Conservation (phyloP, 37 sponge, comb jelly and placozoan species). For the Chondrosia reniformis region DNA sequence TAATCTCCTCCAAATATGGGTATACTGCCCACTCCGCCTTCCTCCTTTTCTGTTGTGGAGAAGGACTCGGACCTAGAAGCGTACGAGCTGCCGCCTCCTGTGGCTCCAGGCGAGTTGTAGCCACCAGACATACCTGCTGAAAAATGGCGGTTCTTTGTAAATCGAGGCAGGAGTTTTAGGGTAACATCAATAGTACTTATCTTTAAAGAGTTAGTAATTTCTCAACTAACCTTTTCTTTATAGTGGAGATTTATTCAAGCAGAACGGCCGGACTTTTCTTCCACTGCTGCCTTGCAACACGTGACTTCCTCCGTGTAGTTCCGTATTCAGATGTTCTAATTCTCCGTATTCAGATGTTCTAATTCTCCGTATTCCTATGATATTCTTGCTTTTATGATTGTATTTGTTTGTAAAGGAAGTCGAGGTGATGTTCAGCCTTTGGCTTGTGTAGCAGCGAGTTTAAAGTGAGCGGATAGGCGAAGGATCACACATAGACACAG, state of each 20-base stretch:
- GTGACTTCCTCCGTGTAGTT: too few relatives aligned
- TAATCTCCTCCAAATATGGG: conserved; percentile 69
- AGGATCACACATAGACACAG: background rate
- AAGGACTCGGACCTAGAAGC: background rate
- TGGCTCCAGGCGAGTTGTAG: conserved; percentile 57
- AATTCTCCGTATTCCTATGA: background rate
- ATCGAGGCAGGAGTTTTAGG: too few relatives aligned
- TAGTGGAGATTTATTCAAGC: too few relatives aligned
- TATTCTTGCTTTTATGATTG: conserved; percentile 30
- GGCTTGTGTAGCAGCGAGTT: conserved; percentile 20
- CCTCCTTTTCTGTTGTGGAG: background rate
- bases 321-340: background rate
- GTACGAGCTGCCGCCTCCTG: background rate
- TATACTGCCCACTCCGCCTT: conserved; percentile 4
- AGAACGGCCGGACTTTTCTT: too few relatives aligned
- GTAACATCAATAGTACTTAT: too few relatives aligned
- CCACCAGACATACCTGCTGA: conserved; percentile 25
- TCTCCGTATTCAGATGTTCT: background rate
- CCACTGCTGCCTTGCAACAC: too few relatives aligned
- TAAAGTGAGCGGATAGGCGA: conserved; percentile 27
- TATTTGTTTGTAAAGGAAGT: conserved; percentile 48
- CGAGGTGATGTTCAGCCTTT: conserved; percentile 56
- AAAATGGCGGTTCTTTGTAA: too few relatives aligned
- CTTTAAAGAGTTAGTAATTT: too few relatives aligned
- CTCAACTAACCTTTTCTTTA: too few relatives aligned